Evolutionary conservation across 2,113 vertebrate genomes (phyloP).

Genomic region (Bufo gargarizans): DNA sequence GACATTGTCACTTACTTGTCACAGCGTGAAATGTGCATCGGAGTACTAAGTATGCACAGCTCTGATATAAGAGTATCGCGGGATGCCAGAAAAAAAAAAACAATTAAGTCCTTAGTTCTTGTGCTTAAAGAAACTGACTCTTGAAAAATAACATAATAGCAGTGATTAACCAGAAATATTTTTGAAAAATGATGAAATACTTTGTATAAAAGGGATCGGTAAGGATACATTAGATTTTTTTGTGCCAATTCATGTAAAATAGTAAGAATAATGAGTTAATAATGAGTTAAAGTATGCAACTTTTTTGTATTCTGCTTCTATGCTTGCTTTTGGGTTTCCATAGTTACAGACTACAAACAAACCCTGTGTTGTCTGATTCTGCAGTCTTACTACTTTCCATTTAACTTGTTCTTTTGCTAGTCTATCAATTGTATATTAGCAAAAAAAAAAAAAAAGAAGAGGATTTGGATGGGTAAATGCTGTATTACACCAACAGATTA

Average conservation of each 20-base stretch:
- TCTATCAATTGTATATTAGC: no score
- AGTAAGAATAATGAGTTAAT: not conserved
- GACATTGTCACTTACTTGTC: conserved; percentile 39
- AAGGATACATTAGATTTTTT: not conserved
- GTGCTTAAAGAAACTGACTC: not conserved
- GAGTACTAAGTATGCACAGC: conserved; percentile 12
- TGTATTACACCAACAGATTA: no score
- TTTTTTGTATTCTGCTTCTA: not conserved
- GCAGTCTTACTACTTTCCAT: not conserved
- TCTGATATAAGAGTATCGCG: not conserved
- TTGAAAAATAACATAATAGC: not conserved
- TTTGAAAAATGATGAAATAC: not conserved
- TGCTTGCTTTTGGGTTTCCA: not conserved
- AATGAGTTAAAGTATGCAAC: no score
- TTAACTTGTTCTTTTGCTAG: no score
- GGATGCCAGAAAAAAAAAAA: not conserved
- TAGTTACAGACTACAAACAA: not conserved
- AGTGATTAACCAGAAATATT: not conserved
- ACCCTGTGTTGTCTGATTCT: not conserved
- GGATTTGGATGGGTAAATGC: no score
- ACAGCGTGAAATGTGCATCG: conserved; percentile 24
- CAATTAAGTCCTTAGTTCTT: conserved; percentile 3
- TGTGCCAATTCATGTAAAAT: not conserved
- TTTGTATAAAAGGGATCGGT: not conserved
- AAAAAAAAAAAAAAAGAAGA: no score